Conservation (phyloP, 2,113 vertebrate species). For the Nothocercus julius region DNA sequence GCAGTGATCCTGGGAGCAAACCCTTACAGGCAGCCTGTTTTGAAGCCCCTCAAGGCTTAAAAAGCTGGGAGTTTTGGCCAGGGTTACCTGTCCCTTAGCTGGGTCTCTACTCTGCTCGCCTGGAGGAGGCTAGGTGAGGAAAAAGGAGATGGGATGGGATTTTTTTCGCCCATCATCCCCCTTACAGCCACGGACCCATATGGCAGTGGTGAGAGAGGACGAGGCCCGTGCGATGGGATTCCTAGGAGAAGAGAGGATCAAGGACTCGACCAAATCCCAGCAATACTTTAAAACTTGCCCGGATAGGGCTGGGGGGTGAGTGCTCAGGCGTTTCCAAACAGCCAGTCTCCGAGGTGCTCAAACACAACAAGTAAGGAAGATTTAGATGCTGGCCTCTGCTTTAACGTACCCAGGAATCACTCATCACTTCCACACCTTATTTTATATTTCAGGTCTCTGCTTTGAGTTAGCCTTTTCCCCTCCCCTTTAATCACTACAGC, state of each 20-base stretch:
- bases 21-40: conserved; percentile 61
- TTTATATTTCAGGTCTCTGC: conserved; percentile 37
- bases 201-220: not conserved
- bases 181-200: not conserved
- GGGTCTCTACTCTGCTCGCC: not conserved
- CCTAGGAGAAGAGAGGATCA: not conserved
- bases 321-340: not conserved
- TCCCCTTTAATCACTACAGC: conserved; percentile 50
- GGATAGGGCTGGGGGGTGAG: not conserved
- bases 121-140: fast-evolving
- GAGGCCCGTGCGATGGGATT: not conserved
- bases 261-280: not conserved
- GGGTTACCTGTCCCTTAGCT: not conserved
- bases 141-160: not conserved
- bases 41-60: conserved; percentile 67
- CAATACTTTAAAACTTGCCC: conserved; percentile 48
- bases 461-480: not conserved
- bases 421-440: conserved; percentile 56
- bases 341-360: not conserved
- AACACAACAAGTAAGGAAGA: not conserved
- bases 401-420: conserved; percentile 10
- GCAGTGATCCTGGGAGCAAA: conserved; percentile 55
- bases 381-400: conserved; percentile 35
- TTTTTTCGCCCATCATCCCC: not conserved
- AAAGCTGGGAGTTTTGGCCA: conserved; percentile 28